Evolutionary conservation across 2,888 invertebrate genomes (phyloP).

Genomic region (Eupithecia inturbata): DNA sequence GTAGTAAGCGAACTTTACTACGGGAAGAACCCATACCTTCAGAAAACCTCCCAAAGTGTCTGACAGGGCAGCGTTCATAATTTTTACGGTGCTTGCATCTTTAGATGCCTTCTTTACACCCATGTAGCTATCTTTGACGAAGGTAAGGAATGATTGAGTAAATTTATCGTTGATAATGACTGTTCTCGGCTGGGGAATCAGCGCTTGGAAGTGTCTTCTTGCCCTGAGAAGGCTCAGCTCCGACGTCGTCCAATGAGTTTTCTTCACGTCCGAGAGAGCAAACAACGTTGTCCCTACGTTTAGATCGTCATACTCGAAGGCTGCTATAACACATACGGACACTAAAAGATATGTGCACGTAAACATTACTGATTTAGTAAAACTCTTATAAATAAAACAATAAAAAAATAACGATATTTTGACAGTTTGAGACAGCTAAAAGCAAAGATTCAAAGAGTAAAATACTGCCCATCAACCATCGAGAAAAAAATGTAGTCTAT

Average conservation of each 20-base stretch:
- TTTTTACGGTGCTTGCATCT: conserved; percentile 49
- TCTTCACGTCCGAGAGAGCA: conserved; percentile 51
- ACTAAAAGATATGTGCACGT: conserved; percentile 48
- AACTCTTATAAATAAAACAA: conserved; percentile 64
- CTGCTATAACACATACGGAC: conserved; percentile 40
- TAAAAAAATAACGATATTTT: conserved; percentile 48
- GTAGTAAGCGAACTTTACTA: conserved; percentile 85
- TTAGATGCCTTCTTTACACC: conserved; percentile 57
- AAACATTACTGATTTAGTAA: conserved; percentile 47
- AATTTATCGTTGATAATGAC: conserved; percentile 58
- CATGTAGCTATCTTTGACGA: conserved; percentile 59
- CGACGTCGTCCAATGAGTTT: conserved; percentile 55
- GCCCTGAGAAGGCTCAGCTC: conserved; percentile 62
- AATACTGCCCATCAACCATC: not conserved
- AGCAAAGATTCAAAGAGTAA: not conserved
- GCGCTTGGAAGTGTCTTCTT: conserved; percentile 61
- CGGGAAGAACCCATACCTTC: conserved; percentile 84
- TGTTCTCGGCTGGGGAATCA: conserved; percentile 60
- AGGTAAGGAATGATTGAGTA: conserved; percentile 55
- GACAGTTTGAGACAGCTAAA: conserved; percentile 13
- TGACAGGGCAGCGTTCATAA: conserved; percentile 71
- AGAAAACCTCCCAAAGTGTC: conserved; percentile 85
- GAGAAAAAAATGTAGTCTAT: no score
- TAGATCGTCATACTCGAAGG: conserved; percentile 35
- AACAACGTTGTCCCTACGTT: conserved; percentile 75